phyloP scores from a whole-genome alignment of 2,113 vertebrate genomes.

The Lethenteron camtschaticum region DNA sequence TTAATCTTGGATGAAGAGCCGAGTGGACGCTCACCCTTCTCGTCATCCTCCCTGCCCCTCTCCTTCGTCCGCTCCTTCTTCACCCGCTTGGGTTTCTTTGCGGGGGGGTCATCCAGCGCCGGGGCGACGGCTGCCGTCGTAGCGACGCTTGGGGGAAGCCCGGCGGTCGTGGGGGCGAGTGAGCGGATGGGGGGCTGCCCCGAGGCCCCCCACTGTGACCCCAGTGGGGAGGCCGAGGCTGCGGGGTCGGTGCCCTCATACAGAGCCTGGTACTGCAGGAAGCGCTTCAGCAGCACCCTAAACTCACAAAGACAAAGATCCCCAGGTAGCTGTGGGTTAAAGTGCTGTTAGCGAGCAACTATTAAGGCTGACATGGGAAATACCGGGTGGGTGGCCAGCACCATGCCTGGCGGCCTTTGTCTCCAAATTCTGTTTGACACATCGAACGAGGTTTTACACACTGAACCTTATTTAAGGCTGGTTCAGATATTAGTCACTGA shows the following conservation, averaged over 20 bases:
- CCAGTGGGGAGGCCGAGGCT: constrained; percentile 15
- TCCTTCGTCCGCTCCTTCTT: constrained; percentile 46
- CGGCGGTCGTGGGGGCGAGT: constrained; percentile 14
- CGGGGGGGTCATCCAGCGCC: constrained; percentile 19
- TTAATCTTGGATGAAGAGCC: too few species aligned
- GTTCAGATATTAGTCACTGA: too few species aligned
- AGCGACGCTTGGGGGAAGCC: neutral
- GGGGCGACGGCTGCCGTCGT: constrained; percentile 13
- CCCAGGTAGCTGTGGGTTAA: neutral
- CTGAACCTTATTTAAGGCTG: neutral
- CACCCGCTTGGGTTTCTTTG: constrained; percentile 44
- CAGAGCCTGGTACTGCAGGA: constrained; percentile 48
- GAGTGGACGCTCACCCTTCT: constrained; percentile 1
- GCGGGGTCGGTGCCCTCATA: constrained; percentile 34
- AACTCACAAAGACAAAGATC: neutral
- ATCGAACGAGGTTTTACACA: neutral
- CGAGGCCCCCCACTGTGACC: constrained; percentile 14
- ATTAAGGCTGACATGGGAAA: too few species aligned
- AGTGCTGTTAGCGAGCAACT: constrained; percentile 1
- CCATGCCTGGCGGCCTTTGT: neutral
- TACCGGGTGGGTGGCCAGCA: neutral
- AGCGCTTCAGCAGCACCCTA: constrained; percentile 48
- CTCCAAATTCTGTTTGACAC: neutral
- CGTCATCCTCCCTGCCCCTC: constrained; percentile 46
- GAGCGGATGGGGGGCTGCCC: constrained; percentile 13